Percentiles rank a stretch among this genome's conserved stretches.
phyloP scores from a whole-genome alignment of 2,888 invertebrate genomes.

The Lordiphosa fenestrarum region DNA sequence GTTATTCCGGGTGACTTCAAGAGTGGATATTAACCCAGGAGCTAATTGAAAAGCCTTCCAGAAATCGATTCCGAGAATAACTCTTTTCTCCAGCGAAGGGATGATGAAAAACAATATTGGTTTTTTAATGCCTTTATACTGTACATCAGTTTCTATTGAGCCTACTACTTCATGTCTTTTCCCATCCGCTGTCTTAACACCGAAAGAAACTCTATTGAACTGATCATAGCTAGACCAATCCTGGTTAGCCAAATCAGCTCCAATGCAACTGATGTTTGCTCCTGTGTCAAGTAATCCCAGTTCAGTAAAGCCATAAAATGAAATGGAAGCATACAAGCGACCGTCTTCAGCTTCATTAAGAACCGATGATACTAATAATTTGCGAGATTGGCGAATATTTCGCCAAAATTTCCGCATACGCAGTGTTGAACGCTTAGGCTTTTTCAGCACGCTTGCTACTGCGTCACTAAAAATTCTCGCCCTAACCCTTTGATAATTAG shows the following conservation, averaged over 20 bases:
- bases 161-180: background rate
- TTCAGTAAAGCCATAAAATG: too few relatives aligned
- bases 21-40: too few relatives aligned
- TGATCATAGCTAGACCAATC: too few relatives aligned
- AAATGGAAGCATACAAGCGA: background rate
- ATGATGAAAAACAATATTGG: too few relatives aligned
- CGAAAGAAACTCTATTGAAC: background rate
- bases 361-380: background rate
- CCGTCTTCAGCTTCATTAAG: background rate
- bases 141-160: too few relatives aligned
- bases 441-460: background rate
- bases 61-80: background rate
- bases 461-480: background rate
- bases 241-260: too few relatives aligned
- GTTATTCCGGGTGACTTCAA: too few relatives aligned
- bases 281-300: too few relatives aligned
- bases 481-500: background rate
- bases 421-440: background rate
- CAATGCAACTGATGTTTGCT: too few relatives aligned
- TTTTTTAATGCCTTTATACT: too few relatives aligned
- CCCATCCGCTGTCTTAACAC: background rate
- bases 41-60: background rate
- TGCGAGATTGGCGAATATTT: background rate
- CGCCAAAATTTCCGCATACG: background rate
- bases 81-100: slow-evolving; percentile 1